These are phyloP conservation scores for Heteropelma amictum DNA, from an alignment of 2,888 invertebrate species.

Conservation along the genomic window DNA sequence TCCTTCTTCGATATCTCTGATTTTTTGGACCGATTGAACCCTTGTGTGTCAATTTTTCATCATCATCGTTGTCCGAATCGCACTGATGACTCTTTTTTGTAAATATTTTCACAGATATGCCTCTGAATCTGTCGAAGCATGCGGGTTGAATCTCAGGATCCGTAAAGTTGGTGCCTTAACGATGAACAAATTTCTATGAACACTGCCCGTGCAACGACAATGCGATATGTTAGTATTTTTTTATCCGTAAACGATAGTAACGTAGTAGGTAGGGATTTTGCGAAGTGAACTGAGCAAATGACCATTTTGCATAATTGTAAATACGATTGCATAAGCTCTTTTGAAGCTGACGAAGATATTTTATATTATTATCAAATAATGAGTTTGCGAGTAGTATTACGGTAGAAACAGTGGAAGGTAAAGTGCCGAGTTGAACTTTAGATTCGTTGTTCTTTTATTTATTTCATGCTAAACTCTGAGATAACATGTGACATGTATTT, in stretches of 20 bases:
- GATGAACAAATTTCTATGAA: slow-evolving; percentile 68
- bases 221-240: slow-evolving; percentile 77
- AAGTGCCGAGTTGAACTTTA: slow-evolving; percentile 65
- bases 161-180: slow-evolving; percentile 65
- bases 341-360: slow-evolving; percentile 68
- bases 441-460: slow-evolving; percentile 49
- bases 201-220: slow-evolving; percentile 78
- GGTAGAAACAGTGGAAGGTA: slow-evolving; percentile 65
- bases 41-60: neutral
- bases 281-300: slow-evolving; percentile 52
- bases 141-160: slow-evolving; percentile 80
- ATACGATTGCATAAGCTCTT: slow-evolving; percentile 71
- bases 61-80: neutral
- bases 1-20: too few relatives aligned
- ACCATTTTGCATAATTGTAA: slow-evolving; percentile 72
- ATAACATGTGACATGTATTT: slow-evolving; percentile 25
- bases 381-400: slow-evolving; percentile 70
- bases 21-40: too few relatives aligned
- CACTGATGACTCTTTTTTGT: neutral
- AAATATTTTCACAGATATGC: slow-evolving; percentile 86
- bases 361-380: slow-evolving; percentile 67
- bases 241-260: slow-evolving; percentile 72
- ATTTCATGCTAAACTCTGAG: slow-evolving; percentile 32
- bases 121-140: slow-evolving; percentile 93
- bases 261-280: slow-evolving; percentile 70